phyloP scores from a whole-genome alignment of 2,113 vertebrate genomes.

The Chelonoidis abingdonii region DNA sequence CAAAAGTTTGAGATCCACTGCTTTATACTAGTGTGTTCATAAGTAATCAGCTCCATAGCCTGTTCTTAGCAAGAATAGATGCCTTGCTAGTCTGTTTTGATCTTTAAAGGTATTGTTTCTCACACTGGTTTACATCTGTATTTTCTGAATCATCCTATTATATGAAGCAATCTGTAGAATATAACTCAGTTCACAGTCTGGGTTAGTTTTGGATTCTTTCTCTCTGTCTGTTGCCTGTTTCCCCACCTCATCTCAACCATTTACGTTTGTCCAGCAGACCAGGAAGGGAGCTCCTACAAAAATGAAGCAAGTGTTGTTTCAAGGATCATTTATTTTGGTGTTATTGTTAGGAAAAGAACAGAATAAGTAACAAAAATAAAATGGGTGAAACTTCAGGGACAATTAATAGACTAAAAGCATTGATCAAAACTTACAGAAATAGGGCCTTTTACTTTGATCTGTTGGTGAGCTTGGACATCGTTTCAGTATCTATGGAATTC shows the following conservation, averaged over 20 bases:
- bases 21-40: constrained; percentile 10
- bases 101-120: constrained; percentile 65
- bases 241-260: constrained; percentile 6
- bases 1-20: not conserved
- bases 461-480: not conserved
- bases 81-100: constrained; percentile 63
- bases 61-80: constrained; percentile 63
- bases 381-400: not conserved
- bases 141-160: constrained; percentile 71
- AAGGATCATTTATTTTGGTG: not conserved
- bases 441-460: not conserved
- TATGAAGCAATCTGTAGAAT: constrained; percentile 74
- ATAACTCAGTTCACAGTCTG: constrained; percentile 74
- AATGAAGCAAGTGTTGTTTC: not conserved
- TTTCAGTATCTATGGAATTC: not conserved
- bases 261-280: fast-evolving
- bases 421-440: not conserved
- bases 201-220: constrained; percentile 78
- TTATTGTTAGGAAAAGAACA: not conserved
- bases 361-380: not conserved
- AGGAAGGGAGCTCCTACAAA: not conserved
- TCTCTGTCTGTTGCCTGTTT: constrained; percentile 5
- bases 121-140: constrained; percentile 67
- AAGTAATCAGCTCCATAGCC: constrained; percentile 33
- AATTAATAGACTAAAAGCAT: not conserved